A percentile compares a stretch with the other conserved stretches of the same genome.
Evolutionary conservation across 2,113 vertebrate species (phyloP).

Genomic region (Pseudorhombus dupliciocellatus): DNA sequence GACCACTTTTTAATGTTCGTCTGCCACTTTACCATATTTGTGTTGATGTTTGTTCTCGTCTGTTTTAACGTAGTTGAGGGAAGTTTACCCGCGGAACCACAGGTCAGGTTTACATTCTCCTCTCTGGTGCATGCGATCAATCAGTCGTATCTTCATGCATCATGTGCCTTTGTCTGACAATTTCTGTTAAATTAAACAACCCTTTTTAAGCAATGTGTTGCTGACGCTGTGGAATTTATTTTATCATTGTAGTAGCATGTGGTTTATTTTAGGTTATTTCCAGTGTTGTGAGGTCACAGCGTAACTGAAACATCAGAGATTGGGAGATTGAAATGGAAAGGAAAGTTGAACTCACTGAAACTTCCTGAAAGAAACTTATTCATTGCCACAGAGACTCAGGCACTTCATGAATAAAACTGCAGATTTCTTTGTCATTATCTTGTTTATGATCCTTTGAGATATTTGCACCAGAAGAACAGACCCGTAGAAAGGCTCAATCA

Average conservation of each 20-base stretch:
- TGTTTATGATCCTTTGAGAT: background rate
- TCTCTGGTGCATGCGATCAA: slow-evolving; percentile 58
- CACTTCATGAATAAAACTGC: background rate
- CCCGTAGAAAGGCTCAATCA: background rate
- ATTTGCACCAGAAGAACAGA: background rate
- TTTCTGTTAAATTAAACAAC: background rate
- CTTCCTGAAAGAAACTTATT: background rate
- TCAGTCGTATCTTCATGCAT: slow-evolving; percentile 55
- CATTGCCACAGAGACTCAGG: background rate
- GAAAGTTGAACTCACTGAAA: background rate
- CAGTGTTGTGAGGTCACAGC: background rate
- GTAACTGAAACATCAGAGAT: background rate
- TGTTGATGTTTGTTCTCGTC: slow-evolving; percentile 25
- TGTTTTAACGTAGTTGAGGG: slow-evolving; percentile 39
- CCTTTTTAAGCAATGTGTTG: slow-evolving; percentile 58
- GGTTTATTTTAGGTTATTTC: slow-evolving; percentile 11
- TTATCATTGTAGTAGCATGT: background rate
- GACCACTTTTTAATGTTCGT: slow-evolving; percentile 59
- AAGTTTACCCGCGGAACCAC: slow-evolving; percentile 47
- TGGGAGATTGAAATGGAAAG: background rate
- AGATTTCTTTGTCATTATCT: background rate
- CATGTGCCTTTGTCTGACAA: slow-evolving; percentile 73
- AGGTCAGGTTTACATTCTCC: slow-evolving; percentile 58
- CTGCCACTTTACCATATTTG: slow-evolving; percentile 45
- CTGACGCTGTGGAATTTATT: background rate